Conservation (phyloP, 1,140 invertebrate species). For the Thalassaphorura encarpata region DNA sequence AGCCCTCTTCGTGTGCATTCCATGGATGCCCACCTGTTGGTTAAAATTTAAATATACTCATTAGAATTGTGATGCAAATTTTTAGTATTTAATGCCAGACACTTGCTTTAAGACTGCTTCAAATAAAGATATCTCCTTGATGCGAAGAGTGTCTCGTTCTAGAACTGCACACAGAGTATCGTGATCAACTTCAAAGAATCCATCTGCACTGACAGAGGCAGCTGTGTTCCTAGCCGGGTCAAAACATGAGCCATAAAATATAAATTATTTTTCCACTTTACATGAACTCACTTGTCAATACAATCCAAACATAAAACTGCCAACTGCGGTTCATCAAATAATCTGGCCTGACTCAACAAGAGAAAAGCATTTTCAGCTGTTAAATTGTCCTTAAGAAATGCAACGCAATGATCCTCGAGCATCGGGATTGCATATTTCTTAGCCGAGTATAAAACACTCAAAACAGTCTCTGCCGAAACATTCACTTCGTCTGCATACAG, state of each 20-base stretch:
- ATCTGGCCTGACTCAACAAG: conserved; percentile 73
- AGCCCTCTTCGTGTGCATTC: conserved; percentile 60
- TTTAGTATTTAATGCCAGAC: conserved; percentile 71
- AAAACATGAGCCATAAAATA: conserved; percentile 28
- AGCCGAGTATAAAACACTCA: conserved; percentile 44
- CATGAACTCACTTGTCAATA: conserved; percentile 39
- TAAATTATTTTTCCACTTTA: conserved; percentile 49
- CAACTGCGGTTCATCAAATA: conserved; percentile 84
- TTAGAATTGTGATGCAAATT: conserved; percentile 72
- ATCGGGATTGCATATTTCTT: conserved; percentile 89
- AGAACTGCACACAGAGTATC: conserved; percentile 70
- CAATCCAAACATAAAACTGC: conserved; percentile 21
- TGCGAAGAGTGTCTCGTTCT: conserved; percentile 68
- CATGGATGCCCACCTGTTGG: conserved; percentile 59
- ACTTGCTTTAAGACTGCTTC: conserved; percentile 44
- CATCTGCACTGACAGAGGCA: conserved; percentile 57
- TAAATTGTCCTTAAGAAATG: conserved; percentile 79
- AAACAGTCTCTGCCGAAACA: conserved; percentile 20
- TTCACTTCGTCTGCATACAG: conserved; percentile 29
- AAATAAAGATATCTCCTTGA: conserved; percentile 72
- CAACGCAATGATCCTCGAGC: conserved; percentile 79
- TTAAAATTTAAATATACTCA: conserved; percentile 35
- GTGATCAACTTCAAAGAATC: conserved; percentile 76
- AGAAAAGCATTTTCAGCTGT: conserved; percentile 86
- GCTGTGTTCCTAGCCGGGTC: conserved; percentile 35